A percentile compares a stretch with the other conserved stretches of the same genome.
Conservation (phyloP, 2,113 vertebrate genomes). For the Bos taurus region ARS-UCD2.0 NC_037348.1:50941001-50941500, state of each 20-base stretch:
- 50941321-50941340: background rate
- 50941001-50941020: background rate
- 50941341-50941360: background rate
- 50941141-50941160: background rate
- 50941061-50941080: background rate
- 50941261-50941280: background rate
- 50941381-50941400: background rate
- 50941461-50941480: background rate
- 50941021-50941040: background rate
- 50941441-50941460: background rate
- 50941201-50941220: background rate
- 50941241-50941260: background rate
- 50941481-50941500: background rate
- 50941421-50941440: background rate
- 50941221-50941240: background rate
- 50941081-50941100: background rate
- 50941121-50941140: background rate
- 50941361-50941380: background rate
- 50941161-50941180: background rate
- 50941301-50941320: background rate
- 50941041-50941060: background rate
- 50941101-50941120: background rate
- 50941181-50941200: rapidly evolving
- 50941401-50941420: background rate
- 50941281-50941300: background rate